Conservation (phyloP, 2,888 invertebrate species). For the Agapostemon virescens region DNA sequence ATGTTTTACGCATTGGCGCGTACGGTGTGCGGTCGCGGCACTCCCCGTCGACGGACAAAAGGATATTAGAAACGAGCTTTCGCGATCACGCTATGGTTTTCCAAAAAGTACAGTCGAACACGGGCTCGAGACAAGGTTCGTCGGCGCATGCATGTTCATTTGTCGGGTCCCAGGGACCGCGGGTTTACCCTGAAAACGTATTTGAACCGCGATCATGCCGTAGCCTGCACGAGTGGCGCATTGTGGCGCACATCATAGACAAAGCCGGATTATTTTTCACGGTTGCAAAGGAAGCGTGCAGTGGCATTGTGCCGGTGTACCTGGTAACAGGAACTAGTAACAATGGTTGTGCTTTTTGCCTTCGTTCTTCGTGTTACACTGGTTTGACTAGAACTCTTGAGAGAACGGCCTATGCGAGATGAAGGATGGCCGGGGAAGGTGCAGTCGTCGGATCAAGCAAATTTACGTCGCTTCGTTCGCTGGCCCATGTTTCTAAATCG, state of each 20-base stretch:
- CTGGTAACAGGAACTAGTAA: conserved; percentile 69
- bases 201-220: conserved; percentile 50
- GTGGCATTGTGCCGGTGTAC: conserved; percentile 66
- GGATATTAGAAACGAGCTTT: too few relatives aligned
- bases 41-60: too few relatives aligned
- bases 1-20: neutral
- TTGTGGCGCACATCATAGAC: conserved; percentile 71
- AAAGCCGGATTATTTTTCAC: conserved; percentile 77
- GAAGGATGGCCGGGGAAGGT: conserved; percentile 47
- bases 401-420: conserved; percentile 58
- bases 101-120: too few relatives aligned
- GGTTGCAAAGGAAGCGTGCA: conserved; percentile 74
- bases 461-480: conserved; percentile 44
- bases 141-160: conserved; percentile 28
- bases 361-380: conserved; percentile 75
- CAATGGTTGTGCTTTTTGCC: conserved; percentile 70
- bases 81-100: too few relatives aligned
- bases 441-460: conserved; percentile 45
- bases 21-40: neutral
- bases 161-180: conserved; percentile 43
- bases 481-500: neutral
- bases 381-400: conserved; percentile 73
- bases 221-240: conserved; percentile 57
- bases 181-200: conserved; percentile 58
- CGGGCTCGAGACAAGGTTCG: too few relatives aligned